Evolutionary conservation across 2,113 vertebrate species (phyloP).

Genomic region (Xiphophorus couchianus): DNA sequence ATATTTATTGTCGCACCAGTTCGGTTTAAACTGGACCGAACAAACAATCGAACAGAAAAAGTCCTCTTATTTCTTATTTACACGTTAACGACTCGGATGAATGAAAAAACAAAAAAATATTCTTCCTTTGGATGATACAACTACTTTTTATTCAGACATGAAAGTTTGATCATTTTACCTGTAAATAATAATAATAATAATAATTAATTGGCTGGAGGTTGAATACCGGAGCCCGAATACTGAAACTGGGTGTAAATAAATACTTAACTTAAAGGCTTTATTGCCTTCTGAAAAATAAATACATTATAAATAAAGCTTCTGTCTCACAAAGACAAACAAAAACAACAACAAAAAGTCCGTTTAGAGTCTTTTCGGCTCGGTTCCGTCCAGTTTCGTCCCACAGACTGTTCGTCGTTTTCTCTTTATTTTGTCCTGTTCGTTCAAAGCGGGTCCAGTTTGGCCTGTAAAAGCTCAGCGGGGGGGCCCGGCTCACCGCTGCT

Average conservation of each 20-base stretch:
- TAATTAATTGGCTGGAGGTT: slow-evolving; percentile 39
- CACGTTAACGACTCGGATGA: slow-evolving; percentile 60
- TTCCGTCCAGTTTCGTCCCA: slow-evolving; percentile 14
- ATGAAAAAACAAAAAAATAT: slow-evolving; percentile 20
- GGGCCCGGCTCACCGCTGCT: slow-evolving; percentile 88
- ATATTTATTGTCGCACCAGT: slow-evolving; percentile 40
- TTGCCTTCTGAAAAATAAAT: slow-evolving; percentile 78
- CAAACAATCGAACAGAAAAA: slow-evolving; percentile 42
- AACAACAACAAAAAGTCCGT: slow-evolving; percentile 16
- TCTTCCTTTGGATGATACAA: slow-evolving; percentile 43
- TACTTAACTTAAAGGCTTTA: slow-evolving; percentile 78
- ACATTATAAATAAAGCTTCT: slow-evolving; percentile 75
- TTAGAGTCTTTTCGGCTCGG: not conserved
- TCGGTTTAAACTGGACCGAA: slow-evolving; percentile 51
- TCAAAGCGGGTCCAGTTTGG: slow-evolving; percentile 45
- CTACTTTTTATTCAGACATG: slow-evolving; percentile 30
- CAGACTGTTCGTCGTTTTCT: slow-evolving; percentile 24
- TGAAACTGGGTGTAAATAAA: slow-evolving; percentile 74
- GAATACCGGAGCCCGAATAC: slow-evolving; percentile 39
- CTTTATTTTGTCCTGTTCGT: slow-evolving; percentile 24
- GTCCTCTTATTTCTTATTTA: slow-evolving; percentile 78
- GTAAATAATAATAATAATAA: slow-evolving; percentile 10
- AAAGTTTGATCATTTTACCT: slow-evolving; percentile 8
- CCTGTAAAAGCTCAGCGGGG: slow-evolving; percentile 12
- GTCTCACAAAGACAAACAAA: slow-evolving; percentile 14